Evolutionary conservation across 2,888 invertebrate genomes (phyloP).

Genomic region (Tetranychus truncatus): DNA sequence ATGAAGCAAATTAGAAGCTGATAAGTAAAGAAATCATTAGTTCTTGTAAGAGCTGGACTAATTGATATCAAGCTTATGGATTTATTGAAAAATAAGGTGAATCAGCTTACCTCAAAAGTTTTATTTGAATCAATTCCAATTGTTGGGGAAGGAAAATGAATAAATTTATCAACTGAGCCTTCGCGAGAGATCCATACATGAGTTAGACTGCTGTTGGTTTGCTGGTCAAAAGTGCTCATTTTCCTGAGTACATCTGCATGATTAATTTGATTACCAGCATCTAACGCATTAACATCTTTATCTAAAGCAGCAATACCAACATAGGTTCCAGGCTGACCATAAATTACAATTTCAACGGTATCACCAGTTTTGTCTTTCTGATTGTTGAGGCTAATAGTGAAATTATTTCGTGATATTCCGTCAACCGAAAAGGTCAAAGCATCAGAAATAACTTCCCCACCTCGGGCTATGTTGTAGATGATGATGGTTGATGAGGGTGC

Average conservation of each 20-base stretch:
- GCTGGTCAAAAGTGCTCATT: conserved; percentile 70
- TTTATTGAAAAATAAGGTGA: not conserved
- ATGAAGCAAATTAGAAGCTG: not conserved
- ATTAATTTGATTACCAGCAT: conserved; percentile 72
- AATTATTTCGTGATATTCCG: conserved; percentile 74
- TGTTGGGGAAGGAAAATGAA: conserved; percentile 70
- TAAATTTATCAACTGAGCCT: conserved; percentile 63
- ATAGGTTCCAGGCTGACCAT: conserved; percentile 81
- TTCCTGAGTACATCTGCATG: conserved; percentile 68
- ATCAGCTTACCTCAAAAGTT: conserved; percentile 54
- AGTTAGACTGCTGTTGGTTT: conserved; percentile 60
- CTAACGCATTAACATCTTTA: conserved; percentile 72
- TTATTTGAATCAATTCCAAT: conserved; percentile 83
- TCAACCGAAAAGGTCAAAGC: conserved; percentile 90
- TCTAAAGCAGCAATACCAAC: conserved; percentile 79
- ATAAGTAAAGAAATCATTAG: not conserved
- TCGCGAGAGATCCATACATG: conserved; percentile 68
- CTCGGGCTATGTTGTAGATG: conserved; percentile 60
- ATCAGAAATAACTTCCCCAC: conserved; percentile 72
- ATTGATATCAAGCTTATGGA: too few relatives aligned
- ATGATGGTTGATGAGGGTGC: conserved; percentile 76
- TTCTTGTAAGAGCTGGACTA: too few relatives aligned
- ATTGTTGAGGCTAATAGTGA: conserved; percentile 49
- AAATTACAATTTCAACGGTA: conserved; percentile 76
- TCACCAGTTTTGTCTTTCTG: conserved; percentile 82